Base-by-base conservation (phyloP, 2,113 vertebrate genomes). In the Natator depressus region DNA sequence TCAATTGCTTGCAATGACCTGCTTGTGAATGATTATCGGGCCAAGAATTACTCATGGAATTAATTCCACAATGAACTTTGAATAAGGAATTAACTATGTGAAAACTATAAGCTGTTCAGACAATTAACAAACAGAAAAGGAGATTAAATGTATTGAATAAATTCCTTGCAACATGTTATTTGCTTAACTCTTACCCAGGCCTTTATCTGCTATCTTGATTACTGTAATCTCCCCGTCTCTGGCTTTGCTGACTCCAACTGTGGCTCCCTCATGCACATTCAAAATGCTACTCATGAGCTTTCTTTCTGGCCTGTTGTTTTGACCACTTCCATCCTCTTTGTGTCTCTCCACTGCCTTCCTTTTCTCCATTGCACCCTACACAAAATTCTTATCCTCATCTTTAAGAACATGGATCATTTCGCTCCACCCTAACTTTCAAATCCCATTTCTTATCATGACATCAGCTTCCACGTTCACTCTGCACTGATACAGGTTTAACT, bases 11-110 rank as follows among this genome's bases (percentile, higher is more conserved):
- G 47, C 31, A 59, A 75, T 49, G 75, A 92, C 31, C 87, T 84
- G 38, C 75, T 92, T 82, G 46, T 80, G 87, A 85, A 46, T 29
- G 80, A 29, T 51, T 83, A 13, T 42, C 86, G 0, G 0, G 95
- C 94, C 96, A 96, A 96, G 89, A 93, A 90, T 96, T 96, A 96
- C 84, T 97, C 93, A 96, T 93, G 95, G 93, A 96, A 97, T 94
- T 85, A 96, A 96, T 93, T 93, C 91, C 82, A 93, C 88, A 93
- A 84, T 93, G 80, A 89, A 84, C 86, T 97, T 92, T 91, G 91
- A 94, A 93, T 94, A 96, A 94, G 93, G 79, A 94, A 20, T 53
- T 94, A 94, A 87, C 82, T 84, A 87, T 76, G 94, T 91, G 86
- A 95, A 96, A 93, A 96, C 42, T 93, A 88, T 94, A 94, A 94